phyloP scores from a whole-genome alignment of 2,797 vertebrate genomes.

The Percopsis omiscomaycus region DNA sequence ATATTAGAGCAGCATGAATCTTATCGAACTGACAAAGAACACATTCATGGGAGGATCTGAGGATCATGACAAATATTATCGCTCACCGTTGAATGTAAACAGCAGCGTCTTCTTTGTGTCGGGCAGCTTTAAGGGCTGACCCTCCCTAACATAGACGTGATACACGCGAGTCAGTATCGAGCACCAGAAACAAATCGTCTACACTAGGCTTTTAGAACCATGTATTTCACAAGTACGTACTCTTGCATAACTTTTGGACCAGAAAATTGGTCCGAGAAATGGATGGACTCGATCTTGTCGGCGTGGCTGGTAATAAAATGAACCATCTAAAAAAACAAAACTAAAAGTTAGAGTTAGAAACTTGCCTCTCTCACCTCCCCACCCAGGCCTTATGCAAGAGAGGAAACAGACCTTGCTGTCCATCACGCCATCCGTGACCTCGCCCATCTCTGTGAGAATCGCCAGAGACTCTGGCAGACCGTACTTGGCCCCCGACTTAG shows the following conservation, averaged over 20 bases:
- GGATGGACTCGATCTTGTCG: constrained; percentile 98
- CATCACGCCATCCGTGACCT: constrained; percentile 98
- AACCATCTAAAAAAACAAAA: constrained; percentile 82
- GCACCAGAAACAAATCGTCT: not conserved
- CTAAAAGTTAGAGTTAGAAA: not conserved
- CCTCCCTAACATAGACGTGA: constrained; percentile 82
- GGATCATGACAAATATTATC: not conserved
- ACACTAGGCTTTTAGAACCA: too few species aligned
- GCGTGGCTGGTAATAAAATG: constrained; percentile 95
- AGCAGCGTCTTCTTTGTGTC: constrained; percentile 97
- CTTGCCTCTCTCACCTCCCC: not conserved
- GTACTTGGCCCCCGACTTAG: constrained; percentile 94
- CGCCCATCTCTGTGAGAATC: constrained; percentile 97
- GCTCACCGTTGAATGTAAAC: constrained; percentile 99
- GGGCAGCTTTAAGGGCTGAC: constrained; percentile 97
- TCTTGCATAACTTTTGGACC: constrained; percentile 99
- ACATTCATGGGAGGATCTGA: not conserved
- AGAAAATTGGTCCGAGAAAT: constrained; percentile 99
- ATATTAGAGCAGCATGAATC: constrained; percentile 1
- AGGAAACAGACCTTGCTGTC: constrained; percentile 87
- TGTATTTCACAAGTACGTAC: constrained; percentile 69
- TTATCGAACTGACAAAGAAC: not conserved
- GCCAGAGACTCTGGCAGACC: constrained; percentile 91
- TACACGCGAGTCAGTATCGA: not conserved
- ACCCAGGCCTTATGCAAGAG: too few species aligned